Evolutionary conservation across 2,888 invertebrate genomes (phyloP).

Genomic region (Archaeoteleia sp.): DNA sequence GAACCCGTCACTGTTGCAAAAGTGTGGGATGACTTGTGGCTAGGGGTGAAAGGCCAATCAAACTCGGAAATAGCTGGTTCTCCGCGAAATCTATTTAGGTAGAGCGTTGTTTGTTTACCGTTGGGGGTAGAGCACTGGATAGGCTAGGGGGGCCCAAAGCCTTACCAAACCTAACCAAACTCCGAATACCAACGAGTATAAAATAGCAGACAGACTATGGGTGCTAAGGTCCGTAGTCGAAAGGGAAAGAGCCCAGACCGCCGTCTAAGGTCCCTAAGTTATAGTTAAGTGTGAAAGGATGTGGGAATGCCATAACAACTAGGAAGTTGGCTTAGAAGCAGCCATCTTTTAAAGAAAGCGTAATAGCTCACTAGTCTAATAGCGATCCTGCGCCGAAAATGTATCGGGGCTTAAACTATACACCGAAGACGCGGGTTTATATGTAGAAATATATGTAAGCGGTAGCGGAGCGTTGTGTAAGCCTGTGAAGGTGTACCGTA

Average conservation of each 20-base stretch:
- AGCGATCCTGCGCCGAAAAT: slow-evolving; percentile 46
- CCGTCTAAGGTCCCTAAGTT: slow-evolving; percentile 55
- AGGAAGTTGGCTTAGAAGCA: slow-evolving; percentile 58
- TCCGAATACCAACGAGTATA: slow-evolving; percentile 27
- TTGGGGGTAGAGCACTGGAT: slow-evolving; percentile 23
- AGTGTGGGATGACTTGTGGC: slow-evolving; percentile 50
- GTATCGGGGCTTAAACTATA: slow-evolving; percentile 38
- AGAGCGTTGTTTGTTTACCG: slow-evolving; percentile 13
- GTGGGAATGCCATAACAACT: slow-evolving; percentile 44
- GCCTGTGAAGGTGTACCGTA: slow-evolving; percentile 14
- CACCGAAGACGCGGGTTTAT: slow-evolving; percentile 42
- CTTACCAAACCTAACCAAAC: slow-evolving; percentile 15
- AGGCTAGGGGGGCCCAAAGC: slow-evolving; percentile 12
- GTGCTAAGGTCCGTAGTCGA: no score
- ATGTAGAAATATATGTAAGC: neutral
- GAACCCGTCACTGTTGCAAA: slow-evolving; percentile 50
- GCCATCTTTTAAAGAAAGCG: slow-evolving; percentile 58
- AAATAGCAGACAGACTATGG: slow-evolving; percentile 33
- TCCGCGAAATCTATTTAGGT: slow-evolving; percentile 55
- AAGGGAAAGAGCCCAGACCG: no score
- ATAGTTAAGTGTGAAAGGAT: slow-evolving; percentile 49
- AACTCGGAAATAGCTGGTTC: slow-evolving; percentile 56
- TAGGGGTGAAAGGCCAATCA: slow-evolving; percentile 56
- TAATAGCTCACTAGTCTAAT: slow-evolving; percentile 56
- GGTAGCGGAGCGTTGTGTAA: slow-evolving; percentile 27